Evolutionary conservation across 2,797 vertebrate species (phyloP), one percentile per base, ranked within the genome.

Genomic region (Spondyliosoma cantharus): DNA sequence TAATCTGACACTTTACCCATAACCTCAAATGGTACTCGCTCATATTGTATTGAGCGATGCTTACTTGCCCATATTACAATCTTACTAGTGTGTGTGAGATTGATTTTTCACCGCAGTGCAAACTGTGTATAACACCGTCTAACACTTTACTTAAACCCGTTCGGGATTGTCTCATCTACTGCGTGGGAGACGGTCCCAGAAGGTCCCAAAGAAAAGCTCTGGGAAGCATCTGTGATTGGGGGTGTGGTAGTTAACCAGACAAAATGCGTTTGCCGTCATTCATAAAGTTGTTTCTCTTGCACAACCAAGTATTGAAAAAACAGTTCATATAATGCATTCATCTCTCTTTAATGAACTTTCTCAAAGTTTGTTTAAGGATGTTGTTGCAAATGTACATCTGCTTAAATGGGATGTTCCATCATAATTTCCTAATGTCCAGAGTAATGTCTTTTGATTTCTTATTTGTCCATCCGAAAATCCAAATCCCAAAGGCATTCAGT

Each of bases 1-100:
- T 80, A 77, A 89, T 72, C 76, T 71, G 80, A 75, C 69, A 85
- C 56, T 76, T 82, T 65, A 68, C 62, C 76, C 71, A 64, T 84
- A 83, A 78, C 76, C 60, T 71, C 45, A 78, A 87, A 73, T 48
- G 54, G 27, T 52, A 67, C 27, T 63, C 7, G 0, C 65, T 83
- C 19, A 62, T 14, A 43, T 20, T 64, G 22, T 81, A 81, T 68
- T 77, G 74, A 86, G 29, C 77, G 71, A 78, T 25, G 22, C 45
- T 65, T n/a, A 43, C 53, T 78, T 43, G n/a, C 48, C 22, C 27
- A 45, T 81, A 70, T 29, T 76, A 49, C 48, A 61, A 67, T 77
- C 37, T 58, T 71, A 24, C 45, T 68, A 63, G 48, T 81, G 65
- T 62, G 67, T 65, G 50, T 15, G 6, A 16, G 66, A 76, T 65